Evolutionary conservation across 2,888 invertebrate species (phyloP).

Genomic region (Pyrgus malvae): DNA sequence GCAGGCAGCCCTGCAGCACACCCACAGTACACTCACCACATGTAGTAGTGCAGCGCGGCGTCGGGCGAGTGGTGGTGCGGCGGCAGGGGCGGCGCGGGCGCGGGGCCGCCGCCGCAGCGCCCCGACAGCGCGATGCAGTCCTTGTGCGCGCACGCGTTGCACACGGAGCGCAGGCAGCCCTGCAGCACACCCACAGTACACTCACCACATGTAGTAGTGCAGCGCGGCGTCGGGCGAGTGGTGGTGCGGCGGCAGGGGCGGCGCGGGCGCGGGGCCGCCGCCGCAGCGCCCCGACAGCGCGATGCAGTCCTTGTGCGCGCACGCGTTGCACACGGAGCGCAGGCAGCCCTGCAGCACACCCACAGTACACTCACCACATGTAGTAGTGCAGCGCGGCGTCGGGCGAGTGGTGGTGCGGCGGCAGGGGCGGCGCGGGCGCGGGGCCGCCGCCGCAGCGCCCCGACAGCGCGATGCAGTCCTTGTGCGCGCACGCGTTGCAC

Average conservation of each 20-base stretch:
- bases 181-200: no score
- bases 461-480: constrained; percentile 92
- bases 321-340: constrained; percentile 90
- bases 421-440: constrained; percentile 82
- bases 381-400: constrained; percentile 67
- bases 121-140: constrained; percentile 87
- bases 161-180: no score
- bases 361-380: not conserved
- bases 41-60: constrained; percentile 62
- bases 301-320: constrained; percentile 95
- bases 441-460: constrained; percentile 87
- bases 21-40: no score
- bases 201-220: constrained; percentile 83
- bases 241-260: constrained; percentile 82
- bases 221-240: constrained; percentile 66
- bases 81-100: constrained; percentile 82
- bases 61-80: constrained; percentile 77
- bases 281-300: constrained; percentile 88
- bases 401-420: constrained; percentile 77
- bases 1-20: no score
- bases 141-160: no score
- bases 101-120: constrained; percentile 85
- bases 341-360: constrained; percentile 87
- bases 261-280: constrained; percentile 83
- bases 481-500: constrained; percentile 92